Base-by-base conservation (phyloP, 2,113 vertebrate species). In the Pseudopipra pipra region DNA sequence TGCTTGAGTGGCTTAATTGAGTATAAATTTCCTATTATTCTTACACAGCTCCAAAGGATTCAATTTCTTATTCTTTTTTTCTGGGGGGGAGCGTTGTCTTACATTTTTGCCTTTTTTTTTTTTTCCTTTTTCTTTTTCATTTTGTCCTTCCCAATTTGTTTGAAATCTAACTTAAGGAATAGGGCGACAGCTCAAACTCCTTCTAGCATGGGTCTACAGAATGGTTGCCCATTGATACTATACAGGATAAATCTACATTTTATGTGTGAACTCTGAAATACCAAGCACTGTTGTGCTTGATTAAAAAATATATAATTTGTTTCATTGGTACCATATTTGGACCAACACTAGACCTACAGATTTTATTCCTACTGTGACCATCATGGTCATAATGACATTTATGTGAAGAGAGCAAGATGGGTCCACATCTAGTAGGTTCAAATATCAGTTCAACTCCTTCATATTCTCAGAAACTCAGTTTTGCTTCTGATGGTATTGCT, bases 11-110 rank as follows among this genome's bases (percentile, higher is more conserved):
- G 93, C 83, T 97, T 97, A 97, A 96, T 95, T 97, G 96, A 95
- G 95, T 93, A 96, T 94, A 95, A 92, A 96, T 97, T 97, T 97
- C 90, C 78, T 96, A 96, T 96, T 96, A 96, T 93, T 94, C 82
- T 95, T 96, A 93, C 68, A 80, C 31, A 83, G 87, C 75, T 96
- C 91, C 90, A 95, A 94, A 96, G 59, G 65, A 91, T 93, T 96
- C 51, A 62, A 87, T 93, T 95, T 95, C 25, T 94, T 84, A 86
- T 74, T 52, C 2, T 44, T 46, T 52, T 4, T 80, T 92, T 80
- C 12, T 62, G 15, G 49, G 55, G 37, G 47, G 51, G 43, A 87
- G 7, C 0, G 0, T 22, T 82, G n/a, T 56, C 61, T 95, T 82
- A 89, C 15, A 72, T 78, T 92, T 83, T 49, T 51, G 2, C 44